These are phyloP conservation scores for Aleiodes testaceus DNA, from an alignment of 2,888 invertebrate genomes.

Conservation along the genomic window DNA sequence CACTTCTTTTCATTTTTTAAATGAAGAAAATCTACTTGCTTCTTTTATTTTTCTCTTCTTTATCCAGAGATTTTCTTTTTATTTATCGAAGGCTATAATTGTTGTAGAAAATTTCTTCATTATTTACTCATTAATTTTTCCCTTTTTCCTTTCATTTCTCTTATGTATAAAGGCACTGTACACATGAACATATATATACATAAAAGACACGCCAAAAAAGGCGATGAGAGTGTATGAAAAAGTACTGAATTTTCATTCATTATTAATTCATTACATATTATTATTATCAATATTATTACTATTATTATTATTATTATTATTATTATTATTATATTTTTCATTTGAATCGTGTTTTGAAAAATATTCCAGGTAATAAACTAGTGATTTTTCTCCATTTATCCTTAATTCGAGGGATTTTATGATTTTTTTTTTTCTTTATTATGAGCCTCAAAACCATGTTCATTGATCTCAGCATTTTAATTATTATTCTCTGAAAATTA, in stretches of 20 bases:
- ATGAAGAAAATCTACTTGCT: slow-evolving; percentile 22
- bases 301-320: slow-evolving; percentile 5
- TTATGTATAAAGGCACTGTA: slow-evolving; percentile 71
- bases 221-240: slow-evolving; percentile 56
- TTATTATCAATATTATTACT: slow-evolving; percentile 22
- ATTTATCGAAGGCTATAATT: slow-evolving; percentile 34
- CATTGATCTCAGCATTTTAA: slow-evolving; percentile 63
- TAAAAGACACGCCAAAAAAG: slow-evolving; percentile 59
- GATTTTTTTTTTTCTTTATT: slow-evolving; percentile 54
- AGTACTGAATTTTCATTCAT: slow-evolving; percentile 50
- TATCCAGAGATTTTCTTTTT: background rate
- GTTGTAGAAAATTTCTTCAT: slow-evolving; percentile 40
- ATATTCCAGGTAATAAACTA: slow-evolving; percentile 7
- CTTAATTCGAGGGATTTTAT: slow-evolving; percentile 51
- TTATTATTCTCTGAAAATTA: slow-evolving; percentile 51
- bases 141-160: slow-evolving; percentile 34
- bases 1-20: slow-evolving; percentile 17
- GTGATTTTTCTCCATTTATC: slow-evolving; percentile 51
- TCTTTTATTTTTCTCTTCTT: background rate
- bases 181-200: slow-evolving; percentile 65
- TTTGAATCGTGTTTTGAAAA: slow-evolving; percentile 37
- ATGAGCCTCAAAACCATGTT: slow-evolving; percentile 54
- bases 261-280: slow-evolving; percentile 14
- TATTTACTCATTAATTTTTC: background rate
- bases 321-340: slow-evolving; percentile 27